Percentiles rank a stretch among this genome's conserved stretches.
Conservation (phyloP, 1,140 invertebrate genomes). For the Drosophila lini region DNA sequence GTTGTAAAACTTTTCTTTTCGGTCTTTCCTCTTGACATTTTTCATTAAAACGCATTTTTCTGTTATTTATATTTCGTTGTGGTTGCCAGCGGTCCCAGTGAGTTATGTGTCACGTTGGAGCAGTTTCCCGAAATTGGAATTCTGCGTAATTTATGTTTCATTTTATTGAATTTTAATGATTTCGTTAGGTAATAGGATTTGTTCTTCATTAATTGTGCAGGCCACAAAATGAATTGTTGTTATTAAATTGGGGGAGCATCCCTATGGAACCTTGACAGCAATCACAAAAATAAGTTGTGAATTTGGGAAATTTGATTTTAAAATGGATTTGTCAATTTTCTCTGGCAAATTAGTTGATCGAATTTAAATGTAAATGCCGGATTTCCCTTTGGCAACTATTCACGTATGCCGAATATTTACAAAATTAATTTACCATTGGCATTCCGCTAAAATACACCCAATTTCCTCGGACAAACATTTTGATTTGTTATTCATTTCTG, state of each 20-base stretch:
- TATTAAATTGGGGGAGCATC: conserved; percentile 7
- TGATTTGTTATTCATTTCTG: conserved; percentile 29
- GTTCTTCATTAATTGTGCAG: conserved; percentile 52
- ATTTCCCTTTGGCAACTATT: not conserved
- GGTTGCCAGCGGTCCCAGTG: conserved; percentile 40
- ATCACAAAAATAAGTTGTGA: not conserved
- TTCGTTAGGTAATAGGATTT: conserved; percentile 61
- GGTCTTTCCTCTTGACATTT: conserved; percentile 57
- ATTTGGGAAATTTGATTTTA: not conserved
- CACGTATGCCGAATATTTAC: conserved; percentile 29
- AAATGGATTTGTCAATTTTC: not conserved
- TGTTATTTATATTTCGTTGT: conserved; percentile 58
- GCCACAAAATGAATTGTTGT: conserved; percentile 27
- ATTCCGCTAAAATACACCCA: conserved; percentile 18
- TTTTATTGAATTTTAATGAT: conserved; percentile 79
- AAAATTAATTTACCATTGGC: conserved; percentile 49
- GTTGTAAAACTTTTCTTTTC: conserved; percentile 57
- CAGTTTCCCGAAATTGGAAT: conserved; percentile 69
- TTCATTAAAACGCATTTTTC: conserved; percentile 56
- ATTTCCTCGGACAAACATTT: conserved; percentile 7
- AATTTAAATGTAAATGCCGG: conserved; percentile 6
- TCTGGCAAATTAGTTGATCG: not conserved
- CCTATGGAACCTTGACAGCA: not conserved
- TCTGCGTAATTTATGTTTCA: conserved; percentile 65
- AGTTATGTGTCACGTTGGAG: conserved; percentile 66